These are phyloP conservation scores for Microdon myrmicae DNA, from an alignment of 2,888 invertebrate species.

Conservation along the genomic window DNA sequence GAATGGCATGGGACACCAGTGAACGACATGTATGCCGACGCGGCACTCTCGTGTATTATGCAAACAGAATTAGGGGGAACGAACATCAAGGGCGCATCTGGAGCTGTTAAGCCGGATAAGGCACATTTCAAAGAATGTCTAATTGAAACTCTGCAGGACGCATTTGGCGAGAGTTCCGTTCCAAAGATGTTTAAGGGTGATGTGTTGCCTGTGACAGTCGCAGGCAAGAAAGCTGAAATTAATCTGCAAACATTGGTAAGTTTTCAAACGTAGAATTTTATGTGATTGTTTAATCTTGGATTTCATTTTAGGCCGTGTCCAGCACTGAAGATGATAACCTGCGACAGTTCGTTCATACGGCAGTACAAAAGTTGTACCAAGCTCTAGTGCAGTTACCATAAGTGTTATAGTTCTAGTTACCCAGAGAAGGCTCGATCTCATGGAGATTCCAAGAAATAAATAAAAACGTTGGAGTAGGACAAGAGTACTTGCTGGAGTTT, in stretches of 20 bases:
- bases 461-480: no score
- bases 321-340: conserved; percentile 85
- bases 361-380: conserved; percentile 84
- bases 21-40: conserved; percentile 98
- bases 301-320: conserved; percentile 73
- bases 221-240: conserved; percentile 85
- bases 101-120: conserved; percentile 81
- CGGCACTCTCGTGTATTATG: conserved; percentile 87
- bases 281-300: neutral
- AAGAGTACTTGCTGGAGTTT: no score
- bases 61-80: conserved; percentile 80
- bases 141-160: conserved; percentile 74
- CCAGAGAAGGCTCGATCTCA: no score
- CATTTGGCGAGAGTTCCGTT: conserved; percentile 94
- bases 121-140: conserved; percentile 86
- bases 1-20: conserved; percentile 97
- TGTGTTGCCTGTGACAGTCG: conserved; percentile 84
- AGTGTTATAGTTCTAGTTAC: conserved; percentile 1
- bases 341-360: conserved; percentile 85
- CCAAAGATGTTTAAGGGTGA: conserved; percentile 95
- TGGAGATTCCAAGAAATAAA: no score
- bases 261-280: conserved; percentile 57
- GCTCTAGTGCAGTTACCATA: conserved; percentile 73
- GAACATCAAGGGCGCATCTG: conserved; percentile 72
- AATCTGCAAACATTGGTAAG: conserved; percentile 78